Evolutionary conservation across 1,140 invertebrate genomes (phyloP).

Genomic region (Penaeus indicus): DNA sequence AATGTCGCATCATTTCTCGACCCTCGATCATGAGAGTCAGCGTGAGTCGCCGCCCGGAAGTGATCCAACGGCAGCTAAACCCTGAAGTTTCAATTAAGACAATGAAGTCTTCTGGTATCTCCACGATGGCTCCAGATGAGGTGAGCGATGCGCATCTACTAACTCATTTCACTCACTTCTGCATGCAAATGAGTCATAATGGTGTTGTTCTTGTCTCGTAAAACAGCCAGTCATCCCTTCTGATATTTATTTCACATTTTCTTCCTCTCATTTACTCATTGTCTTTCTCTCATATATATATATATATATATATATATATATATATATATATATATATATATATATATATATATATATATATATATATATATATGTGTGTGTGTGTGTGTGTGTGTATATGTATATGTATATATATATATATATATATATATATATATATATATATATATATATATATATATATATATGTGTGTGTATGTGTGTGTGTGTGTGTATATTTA

Average conservation of each 20-base stretch:
- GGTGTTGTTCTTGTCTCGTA: background rate
- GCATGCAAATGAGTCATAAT: constrained; percentile 6
- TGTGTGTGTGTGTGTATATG: background rate
- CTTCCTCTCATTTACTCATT: background rate
- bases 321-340: constrained; percentile 24
- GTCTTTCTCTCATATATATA: background rate
- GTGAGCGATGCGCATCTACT: background rate
- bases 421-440: background rate
- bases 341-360: background rate
- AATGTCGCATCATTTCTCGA: too few relatives aligned
- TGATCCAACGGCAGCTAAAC: too few relatives aligned
- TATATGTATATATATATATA: constrained; percentile 32
- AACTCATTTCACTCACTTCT: background rate
- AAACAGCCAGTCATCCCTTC: background rate
- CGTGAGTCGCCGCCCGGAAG: too few relatives aligned
- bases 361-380: background rate
- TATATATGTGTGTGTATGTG: constrained; percentile 1
- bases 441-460: constrained; percentile 24
- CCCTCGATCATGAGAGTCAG: too few relatives aligned
- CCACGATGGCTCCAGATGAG: too few relatives aligned
- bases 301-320: constrained; percentile 20
- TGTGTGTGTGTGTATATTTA: background rate
- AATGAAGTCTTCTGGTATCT: too few relatives aligned
- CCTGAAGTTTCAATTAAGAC: too few relatives aligned
- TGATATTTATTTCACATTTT: background rate